Evolutionary conservation across 2,113 vertebrate species (phyloP).

Genomic region (Dryoscopus gambensis): DNA sequence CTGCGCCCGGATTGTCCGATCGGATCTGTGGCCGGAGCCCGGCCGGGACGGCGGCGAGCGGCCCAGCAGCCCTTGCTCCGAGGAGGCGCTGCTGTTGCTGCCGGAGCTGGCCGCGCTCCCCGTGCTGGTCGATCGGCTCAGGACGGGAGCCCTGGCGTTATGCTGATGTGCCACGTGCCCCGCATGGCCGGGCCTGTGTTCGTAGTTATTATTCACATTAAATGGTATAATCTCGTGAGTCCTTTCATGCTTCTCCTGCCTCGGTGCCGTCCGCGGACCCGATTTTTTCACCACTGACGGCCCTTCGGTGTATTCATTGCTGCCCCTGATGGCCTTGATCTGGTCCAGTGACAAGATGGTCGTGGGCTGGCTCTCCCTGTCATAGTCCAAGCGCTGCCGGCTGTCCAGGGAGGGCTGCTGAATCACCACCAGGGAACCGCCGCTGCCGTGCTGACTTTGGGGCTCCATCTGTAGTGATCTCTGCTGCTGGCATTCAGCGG

Average conservation of each 20-base stretch:
- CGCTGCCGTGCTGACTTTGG: slow-evolving; percentile 87
- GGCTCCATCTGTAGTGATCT: slow-evolving; percentile 94
- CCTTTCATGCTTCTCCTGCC: slow-evolving; percentile 91
- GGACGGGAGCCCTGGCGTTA: slow-evolving; percentile 72
- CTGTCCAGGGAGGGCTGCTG: slow-evolving; percentile 87
- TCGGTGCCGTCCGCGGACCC: slow-evolving; percentile 73
- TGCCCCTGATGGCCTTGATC: slow-evolving; percentile 94
- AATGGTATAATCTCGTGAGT: slow-evolving; percentile 93
- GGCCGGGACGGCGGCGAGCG: slow-evolving; percentile 78
- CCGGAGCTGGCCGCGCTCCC: slow-evolving; percentile 92
- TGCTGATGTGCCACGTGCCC: slow-evolving; percentile 62
- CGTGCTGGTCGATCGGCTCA: slow-evolving; percentile 92
- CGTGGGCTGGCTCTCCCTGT: slow-evolving; percentile 79
- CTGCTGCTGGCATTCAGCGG: slow-evolving; percentile 86
- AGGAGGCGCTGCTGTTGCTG: slow-evolving; percentile 91
- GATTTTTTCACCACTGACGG: slow-evolving; percentile 84
- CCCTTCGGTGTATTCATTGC: slow-evolving; percentile 95
- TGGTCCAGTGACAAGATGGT: slow-evolving; percentile 94
- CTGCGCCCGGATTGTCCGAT: slow-evolving; percentile 83
- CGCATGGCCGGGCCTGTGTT: slow-evolving; percentile 73
- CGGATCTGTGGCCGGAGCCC: slow-evolving; percentile 66
- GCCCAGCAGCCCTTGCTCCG: slow-evolving; percentile 87
- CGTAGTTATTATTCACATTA: slow-evolving; percentile 91
- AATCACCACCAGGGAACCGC: slow-evolving; percentile 85
- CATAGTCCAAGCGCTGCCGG: slow-evolving; percentile 85